A percentile compares a stretch with the other conserved stretches of the same genome.
phyloP scores from a whole-genome alignment of 2,113 vertebrate genomes.

The Dasyurus viverrinus region DNA sequence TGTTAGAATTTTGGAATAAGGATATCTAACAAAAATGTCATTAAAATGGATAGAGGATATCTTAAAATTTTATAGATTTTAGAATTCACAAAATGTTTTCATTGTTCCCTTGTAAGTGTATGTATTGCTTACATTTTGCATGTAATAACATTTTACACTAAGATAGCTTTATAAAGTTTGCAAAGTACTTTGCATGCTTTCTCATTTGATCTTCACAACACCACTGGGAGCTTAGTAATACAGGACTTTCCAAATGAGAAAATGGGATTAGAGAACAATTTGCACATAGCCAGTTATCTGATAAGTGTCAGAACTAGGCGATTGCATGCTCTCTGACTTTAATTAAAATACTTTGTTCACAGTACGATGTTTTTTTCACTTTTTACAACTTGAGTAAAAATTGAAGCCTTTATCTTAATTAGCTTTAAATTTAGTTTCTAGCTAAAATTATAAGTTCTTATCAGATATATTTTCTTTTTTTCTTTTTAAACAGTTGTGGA shows the following conservation, averaged over 20 bases:
- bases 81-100: not conserved
- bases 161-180: not conserved
- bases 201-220: not conserved
- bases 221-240: not conserved
- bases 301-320: not conserved
- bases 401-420: not conserved
- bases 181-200: not conserved
- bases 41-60: not conserved
- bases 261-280: not conserved
- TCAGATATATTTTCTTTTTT: not conserved
- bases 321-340: not conserved
- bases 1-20: not conserved
- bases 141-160: not conserved
- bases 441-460: not conserved
- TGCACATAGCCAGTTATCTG: not conserved
- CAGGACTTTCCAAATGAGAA: not conserved
- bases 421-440: not conserved
- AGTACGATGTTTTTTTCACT: not conserved
- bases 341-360: not conserved
- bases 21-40: not conserved
- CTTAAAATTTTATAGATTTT: not conserved
- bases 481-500: slow-evolving; percentile 85
- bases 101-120: not conserved
- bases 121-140: not conserved
- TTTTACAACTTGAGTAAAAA: not conserved